phyloP scores from a whole-genome alignment of 2,113 vertebrate genomes.

The Petrocephalus microphthalmus region DNA sequence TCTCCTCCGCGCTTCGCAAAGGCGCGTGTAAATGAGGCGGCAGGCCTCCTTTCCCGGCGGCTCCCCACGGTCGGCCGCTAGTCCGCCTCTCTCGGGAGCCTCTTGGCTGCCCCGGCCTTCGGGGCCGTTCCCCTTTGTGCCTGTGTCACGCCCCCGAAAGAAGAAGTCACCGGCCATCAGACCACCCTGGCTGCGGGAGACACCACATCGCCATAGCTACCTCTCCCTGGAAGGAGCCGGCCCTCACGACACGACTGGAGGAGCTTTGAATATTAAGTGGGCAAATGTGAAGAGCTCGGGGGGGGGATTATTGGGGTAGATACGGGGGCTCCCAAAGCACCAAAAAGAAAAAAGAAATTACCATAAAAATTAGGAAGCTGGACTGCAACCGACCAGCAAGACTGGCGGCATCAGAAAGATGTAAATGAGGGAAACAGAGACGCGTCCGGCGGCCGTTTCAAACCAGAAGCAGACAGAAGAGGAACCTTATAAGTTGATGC shows the following conservation, averaged over 20 bases:
- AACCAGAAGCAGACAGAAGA: background rate
- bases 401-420: background rate
- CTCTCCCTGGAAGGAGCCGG: background rate
- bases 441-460: background rate
- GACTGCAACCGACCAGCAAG: background rate
- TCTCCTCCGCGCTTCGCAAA: slow-evolving; percentile 31
- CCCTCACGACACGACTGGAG: slow-evolving; percentile 20
- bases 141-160: slow-evolving; percentile 41
- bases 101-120: slow-evolving; percentile 15
- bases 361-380: background rate
- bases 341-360: background rate
- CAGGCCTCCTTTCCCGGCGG: slow-evolving; percentile 22
- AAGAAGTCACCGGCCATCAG: slow-evolving; percentile 38
- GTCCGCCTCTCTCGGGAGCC: background rate
- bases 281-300: slow-evolving; percentile 7
- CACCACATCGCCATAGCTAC: slow-evolving; percentile 37
- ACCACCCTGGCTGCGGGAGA: slow-evolving; percentile 41
- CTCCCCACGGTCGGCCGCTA: background rate
- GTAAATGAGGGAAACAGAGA: background rate
- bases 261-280: slow-evolving; percentile 24
- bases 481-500: background rate
- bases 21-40: slow-evolving; percentile 41
- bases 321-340: slow-evolving; percentile 10
- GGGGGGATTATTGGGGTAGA: background rate
- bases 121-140: slow-evolving; percentile 40